These are phyloP conservation scores for Chironomus striatipennis DNA, from an alignment of 1,140 invertebrate species.

Conservation along the genomic window DNA sequence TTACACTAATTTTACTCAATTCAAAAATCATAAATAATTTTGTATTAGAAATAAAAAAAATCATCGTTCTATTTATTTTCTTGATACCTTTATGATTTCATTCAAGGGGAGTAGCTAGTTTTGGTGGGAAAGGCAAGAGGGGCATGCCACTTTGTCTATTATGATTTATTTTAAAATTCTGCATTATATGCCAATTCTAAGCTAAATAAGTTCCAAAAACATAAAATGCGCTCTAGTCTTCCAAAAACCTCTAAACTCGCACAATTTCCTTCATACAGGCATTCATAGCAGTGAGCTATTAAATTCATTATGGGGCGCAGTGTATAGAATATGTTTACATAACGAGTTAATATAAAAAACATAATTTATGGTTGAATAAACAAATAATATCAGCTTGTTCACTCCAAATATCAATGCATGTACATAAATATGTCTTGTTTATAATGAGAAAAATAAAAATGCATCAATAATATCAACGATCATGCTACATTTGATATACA, in stretches of 20 bases:
- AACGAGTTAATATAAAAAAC: conserved; percentile 14
- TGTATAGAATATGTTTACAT: conserved; percentile 5
- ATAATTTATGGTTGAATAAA: conserved; percentile 4
- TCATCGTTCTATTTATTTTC: neutral
- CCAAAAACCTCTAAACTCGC: too few species aligned
- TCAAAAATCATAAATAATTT: neutral
- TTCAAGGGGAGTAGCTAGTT: neutral
- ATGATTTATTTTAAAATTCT: too few species aligned
- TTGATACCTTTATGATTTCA: neutral
- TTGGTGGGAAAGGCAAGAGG: neutral
- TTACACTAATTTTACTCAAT: neutral
- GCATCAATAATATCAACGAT: conserved; percentile 1
- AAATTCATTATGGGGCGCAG: conserved; percentile 12
- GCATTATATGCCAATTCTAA: too few species aligned
- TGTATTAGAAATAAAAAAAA: neutral
- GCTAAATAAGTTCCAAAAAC: too few species aligned
- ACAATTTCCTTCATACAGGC: neutral
- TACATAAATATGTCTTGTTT: neutral
- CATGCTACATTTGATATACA: conserved; percentile 13
- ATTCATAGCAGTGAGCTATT: neutral
- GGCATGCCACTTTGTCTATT: too few species aligned
- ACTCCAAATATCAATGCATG: neutral
- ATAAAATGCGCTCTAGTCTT: too few species aligned
- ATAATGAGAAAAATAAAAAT: neutral
- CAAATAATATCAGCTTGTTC: neutral